Evolutionary conservation across 2,888 invertebrate species (phyloP), one percentile per base, ranked within the genome.

Genomic region (Shargacucullia verbasci): DNA sequence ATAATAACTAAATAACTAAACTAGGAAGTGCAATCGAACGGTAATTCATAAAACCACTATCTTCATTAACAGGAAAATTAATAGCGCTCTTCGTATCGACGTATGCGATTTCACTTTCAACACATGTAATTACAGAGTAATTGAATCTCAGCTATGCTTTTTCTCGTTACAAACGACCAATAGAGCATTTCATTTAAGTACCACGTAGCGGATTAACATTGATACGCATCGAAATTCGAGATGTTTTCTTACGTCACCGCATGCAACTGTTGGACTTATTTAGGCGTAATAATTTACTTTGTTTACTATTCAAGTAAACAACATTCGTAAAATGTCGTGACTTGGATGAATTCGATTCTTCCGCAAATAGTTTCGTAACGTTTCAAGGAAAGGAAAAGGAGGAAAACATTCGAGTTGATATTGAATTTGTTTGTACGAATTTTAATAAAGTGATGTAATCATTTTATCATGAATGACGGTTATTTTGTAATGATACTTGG

Each of bases 41-140:
- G 48, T 46, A 34, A 53, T 54, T 57, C n/a, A 53, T 44, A 66
- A 67, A 20, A 67, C 59, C 41, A 47, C 25, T 25, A 44, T 15
- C 33, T 25, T 52, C 40, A 31, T 50, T 38, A 49, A 45, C n/a
- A 73, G 55, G 52, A 73, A 70, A 68, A 56, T 73, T 59, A 70
- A 63, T 55, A 60, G 50, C 49, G 76, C 40, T 49, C 43, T 34
- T 37, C n/a, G 58, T 52, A 72, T 72, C 55, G 54, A 55, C 53
- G 58, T 52, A 38, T 66, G 54, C 63, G 60, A 77, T 77, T 75
- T 79, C 79, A 79, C 79, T 78, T 78, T 78, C 79, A 73, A 68
- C 70, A 60, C 66, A 55, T 66, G 66, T 67, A 73, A 76, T 73
- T 73, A 63, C 62, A 47, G 46, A 53, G 75, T 68, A 67, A 77